Evolutionary conservation across 2,797 vertebrate genomes (phyloP).

Genomic region (Ptychadena robeensis): DNA sequence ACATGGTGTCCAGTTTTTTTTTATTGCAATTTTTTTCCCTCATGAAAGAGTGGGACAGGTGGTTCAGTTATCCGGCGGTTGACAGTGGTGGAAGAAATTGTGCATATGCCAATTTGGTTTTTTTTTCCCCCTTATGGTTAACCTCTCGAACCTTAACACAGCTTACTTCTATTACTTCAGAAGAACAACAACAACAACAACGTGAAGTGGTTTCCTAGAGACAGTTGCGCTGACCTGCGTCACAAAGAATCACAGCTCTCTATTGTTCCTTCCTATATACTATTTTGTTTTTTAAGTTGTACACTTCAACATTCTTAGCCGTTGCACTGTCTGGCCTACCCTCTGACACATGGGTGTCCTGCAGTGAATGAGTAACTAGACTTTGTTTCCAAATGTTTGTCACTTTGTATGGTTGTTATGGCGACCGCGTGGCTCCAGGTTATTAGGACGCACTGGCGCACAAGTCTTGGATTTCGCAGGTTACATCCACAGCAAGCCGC

Average conservation of each 20-base stretch:
- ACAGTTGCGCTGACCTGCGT: slow-evolving; percentile 73
- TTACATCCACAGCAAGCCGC: slow-evolving; percentile 24
- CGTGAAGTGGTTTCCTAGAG: slow-evolving; percentile 80
- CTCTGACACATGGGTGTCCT: slow-evolving; percentile 4
- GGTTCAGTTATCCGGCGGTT: slow-evolving; percentile 63
- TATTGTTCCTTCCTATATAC: slow-evolving; percentile 64
- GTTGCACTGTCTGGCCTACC: slow-evolving; percentile 75
- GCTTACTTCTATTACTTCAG: slow-evolving; percentile 81
- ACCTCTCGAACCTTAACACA: slow-evolving; percentile 77
- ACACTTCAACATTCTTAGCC: slow-evolving; percentile 85
- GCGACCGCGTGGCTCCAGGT: slow-evolving; percentile 55
- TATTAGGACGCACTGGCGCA: slow-evolving; percentile 52
- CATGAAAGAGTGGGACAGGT: slow-evolving; percentile 83
- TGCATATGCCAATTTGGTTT: slow-evolving; percentile 88
- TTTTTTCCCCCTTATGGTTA: slow-evolving; percentile 71
- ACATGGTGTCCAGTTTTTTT: slow-evolving; percentile 88
- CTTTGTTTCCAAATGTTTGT: slow-evolving; percentile 69
- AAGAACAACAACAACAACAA: slow-evolving; percentile 80
- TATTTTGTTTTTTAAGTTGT: slow-evolving; percentile 80
- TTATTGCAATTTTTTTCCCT: slow-evolving; percentile 64
- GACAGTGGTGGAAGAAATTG: slow-evolving; percentile 84
- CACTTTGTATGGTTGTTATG: slow-evolving; percentile 74
- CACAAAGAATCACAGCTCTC: slow-evolving; percentile 34
- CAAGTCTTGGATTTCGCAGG: neutral
- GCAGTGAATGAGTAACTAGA: slow-evolving; percentile 44